Conservation (phyloP, 35 echinoderm and acorn worm genomes). For the Hemicentrotus pulcherrimus region DNA sequence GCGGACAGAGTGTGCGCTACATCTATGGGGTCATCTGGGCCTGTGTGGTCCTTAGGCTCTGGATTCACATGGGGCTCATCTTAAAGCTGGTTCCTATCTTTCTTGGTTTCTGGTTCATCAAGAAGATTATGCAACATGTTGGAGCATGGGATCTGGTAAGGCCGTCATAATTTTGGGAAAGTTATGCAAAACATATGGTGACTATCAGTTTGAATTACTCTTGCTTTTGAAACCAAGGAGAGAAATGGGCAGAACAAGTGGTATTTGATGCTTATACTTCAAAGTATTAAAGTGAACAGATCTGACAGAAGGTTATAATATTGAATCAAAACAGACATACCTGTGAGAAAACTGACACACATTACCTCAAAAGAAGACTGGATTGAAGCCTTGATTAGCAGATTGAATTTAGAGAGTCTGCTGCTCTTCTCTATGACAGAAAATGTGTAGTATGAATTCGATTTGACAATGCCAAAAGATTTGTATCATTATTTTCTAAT, state of each 20-base stretch:
- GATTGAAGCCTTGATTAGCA: background rate
- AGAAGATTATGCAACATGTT: conserved; percentile 54
- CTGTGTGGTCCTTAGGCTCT: conserved; percentile 67
- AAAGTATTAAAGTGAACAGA: too few relatives aligned
- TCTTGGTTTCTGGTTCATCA: conserved; percentile 69
- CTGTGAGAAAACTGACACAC: background rate
- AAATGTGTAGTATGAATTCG: background rate
- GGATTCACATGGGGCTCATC: conserved; percentile 74
- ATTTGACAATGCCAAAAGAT: background rate
- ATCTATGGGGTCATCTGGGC: conserved; percentile 72
- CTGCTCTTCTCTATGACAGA: background rate
- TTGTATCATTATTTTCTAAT: too few relatives aligned
- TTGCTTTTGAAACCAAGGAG: too few relatives aligned
- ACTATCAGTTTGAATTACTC: too few relatives aligned
- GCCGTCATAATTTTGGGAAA: background rate
- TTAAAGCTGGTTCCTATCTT: conserved; percentile 64
- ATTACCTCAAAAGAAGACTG: background rate
- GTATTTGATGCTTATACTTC: too few relatives aligned
- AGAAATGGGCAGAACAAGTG: too few relatives aligned
- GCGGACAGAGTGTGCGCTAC: conserved; percentile 49
- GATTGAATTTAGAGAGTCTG: too few relatives aligned
- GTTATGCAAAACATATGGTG: background rate
- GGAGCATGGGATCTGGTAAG: conserved; percentile 64
- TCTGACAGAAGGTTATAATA: too few relatives aligned
- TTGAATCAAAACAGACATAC: too few relatives aligned